Evolutionary conservation across 2,888 invertebrate species (phyloP).

Genomic region (Diploptera punctata): DNA sequence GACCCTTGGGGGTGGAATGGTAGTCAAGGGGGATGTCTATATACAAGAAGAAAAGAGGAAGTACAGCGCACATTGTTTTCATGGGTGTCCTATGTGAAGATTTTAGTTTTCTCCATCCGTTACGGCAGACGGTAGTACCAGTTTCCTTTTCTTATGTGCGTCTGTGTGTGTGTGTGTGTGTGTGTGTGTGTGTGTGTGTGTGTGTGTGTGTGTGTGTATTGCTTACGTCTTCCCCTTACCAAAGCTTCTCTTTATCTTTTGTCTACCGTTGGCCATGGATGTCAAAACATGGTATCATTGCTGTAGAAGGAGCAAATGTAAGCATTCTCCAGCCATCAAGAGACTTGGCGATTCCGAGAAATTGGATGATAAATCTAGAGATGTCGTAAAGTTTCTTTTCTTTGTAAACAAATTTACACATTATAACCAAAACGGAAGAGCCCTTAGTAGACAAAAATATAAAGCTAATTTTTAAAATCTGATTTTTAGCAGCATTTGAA

Average conservation of each 20-base stretch:
- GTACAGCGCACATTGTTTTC: constrained; percentile 14
- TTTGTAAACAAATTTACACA: too few species aligned
- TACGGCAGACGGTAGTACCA: not conserved
- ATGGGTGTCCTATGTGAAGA: constrained; percentile 15
- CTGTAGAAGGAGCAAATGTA: not conserved
- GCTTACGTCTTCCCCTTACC: not conserved
- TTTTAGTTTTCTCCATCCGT: not conserved
- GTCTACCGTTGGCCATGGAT: constrained; percentile 11
- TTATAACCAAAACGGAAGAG: too few species aligned
- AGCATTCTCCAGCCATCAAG: too few species aligned
- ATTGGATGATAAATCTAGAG: too few species aligned
- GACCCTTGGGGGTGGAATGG: constrained; percentile 23
- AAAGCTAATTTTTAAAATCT: too few species aligned
- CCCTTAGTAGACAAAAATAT: too few species aligned
- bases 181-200: constrained; percentile 3
- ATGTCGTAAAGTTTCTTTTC: too few species aligned
- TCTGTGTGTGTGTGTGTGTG: not conserved
- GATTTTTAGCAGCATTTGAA: too few species aligned
- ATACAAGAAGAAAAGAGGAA: constrained; percentile 10
- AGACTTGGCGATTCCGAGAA: too few species aligned
- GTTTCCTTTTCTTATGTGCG: constrained; percentile 22
- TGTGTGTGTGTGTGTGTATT: constrained; percentile 4
- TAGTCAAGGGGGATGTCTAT: constrained; percentile 10
- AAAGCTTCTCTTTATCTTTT: constrained; percentile 17
- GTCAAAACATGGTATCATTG: constrained; percentile 1